Evolutionary conservation across 1,140 invertebrate genomes (phyloP).

Genomic region (Drosophila ogumai): DNA sequence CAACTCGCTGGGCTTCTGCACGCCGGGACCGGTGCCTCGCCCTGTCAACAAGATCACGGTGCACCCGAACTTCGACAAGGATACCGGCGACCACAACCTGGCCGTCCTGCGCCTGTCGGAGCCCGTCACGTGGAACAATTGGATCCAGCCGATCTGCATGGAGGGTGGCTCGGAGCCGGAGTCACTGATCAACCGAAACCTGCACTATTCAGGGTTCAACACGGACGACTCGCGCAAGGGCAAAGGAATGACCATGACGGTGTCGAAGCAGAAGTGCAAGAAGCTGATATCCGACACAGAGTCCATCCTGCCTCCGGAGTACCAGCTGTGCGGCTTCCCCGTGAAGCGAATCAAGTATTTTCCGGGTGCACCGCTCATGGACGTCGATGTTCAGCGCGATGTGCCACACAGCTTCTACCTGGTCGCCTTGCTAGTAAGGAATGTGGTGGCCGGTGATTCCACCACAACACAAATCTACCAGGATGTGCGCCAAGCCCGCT

Average conservation of each 20-base stretch:
- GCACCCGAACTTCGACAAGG: conserved; percentile 54
- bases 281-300: conserved; percentile 13
- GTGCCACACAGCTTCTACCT: conserved; percentile 60
- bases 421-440: conserved; percentile 35
- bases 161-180: conserved; percentile 24
- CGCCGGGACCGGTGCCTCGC: conserved; percentile 38
- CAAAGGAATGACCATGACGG: conserved; percentile 42
- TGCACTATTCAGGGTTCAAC: conserved; percentile 57
- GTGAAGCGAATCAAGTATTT: conserved; percentile 39
- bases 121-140: conserved; percentile 30
- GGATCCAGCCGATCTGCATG: conserved; percentile 59
- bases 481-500: conserved; percentile 47
- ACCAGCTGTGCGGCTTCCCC: conserved; percentile 60
- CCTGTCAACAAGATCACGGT: conserved; percentile 40
- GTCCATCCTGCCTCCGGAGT: conserved; percentile 34
- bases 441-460: not conserved
- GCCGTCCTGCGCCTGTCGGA: conserved; percentile 48
- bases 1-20: conserved; percentile 62
- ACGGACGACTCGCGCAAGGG: conserved; percentile 7
- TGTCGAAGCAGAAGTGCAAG: conserved; percentile 47
- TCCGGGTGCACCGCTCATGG: conserved; percentile 50
- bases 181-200: conserved; percentile 48
- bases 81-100: conserved; percentile 57
- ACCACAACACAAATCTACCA: conserved; percentile 49
- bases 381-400: conserved; percentile 42